Evolutionary conservation across 2,797 vertebrate species (phyloP), one percentile per base, ranked within the genome.

Genomic region (Molothrus ater): DNA sequence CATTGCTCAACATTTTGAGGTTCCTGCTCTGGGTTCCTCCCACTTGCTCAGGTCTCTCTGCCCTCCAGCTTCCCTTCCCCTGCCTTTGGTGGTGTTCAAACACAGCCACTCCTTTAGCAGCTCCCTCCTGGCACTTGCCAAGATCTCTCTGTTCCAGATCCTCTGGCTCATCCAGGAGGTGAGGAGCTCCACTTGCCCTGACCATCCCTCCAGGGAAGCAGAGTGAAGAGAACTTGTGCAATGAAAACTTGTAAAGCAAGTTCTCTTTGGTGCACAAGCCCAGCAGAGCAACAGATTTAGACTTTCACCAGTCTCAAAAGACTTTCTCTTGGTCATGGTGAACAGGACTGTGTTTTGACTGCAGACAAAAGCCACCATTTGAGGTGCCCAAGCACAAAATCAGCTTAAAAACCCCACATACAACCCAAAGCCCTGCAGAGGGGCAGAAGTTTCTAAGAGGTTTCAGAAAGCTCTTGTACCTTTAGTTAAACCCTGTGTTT

Each of bases 1-100:
- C 3, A 7, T 0, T 24, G 34, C 36, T 53, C 68, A 40, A 4
- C 34, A 11, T 5, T 7, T 0, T 1, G 29, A 85, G 32, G 54
- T 25, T 80, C 74, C 59, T 80, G 87, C 34, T 17, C 38, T 42
- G 47, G 8, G 24, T 7, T 70, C 54, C 38, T 51, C 19, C 20
- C 1, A 1, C 17, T 54, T 31, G 51, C 42, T 79, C 48, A 43
- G 38, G 18, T 40, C 34, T 11, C 48, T 71, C 47, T 71, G 73
- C 25, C 59, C 59, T 29, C 64, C 90, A 68, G 53, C 16, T 71
- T 66, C 72, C n/a, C 42, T 38, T 26, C 18, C n/a, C 38, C 48
- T 80, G 48, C 16, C 19, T 54, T 59, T 43, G 70, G 65, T 12
- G 40, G 56, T 29, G 56, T 14, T 88, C 65, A 56, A 51, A 60